phyloP scores from a whole-genome alignment of 2,888 invertebrate species.

The Synanthedon vespiformis region DNA sequence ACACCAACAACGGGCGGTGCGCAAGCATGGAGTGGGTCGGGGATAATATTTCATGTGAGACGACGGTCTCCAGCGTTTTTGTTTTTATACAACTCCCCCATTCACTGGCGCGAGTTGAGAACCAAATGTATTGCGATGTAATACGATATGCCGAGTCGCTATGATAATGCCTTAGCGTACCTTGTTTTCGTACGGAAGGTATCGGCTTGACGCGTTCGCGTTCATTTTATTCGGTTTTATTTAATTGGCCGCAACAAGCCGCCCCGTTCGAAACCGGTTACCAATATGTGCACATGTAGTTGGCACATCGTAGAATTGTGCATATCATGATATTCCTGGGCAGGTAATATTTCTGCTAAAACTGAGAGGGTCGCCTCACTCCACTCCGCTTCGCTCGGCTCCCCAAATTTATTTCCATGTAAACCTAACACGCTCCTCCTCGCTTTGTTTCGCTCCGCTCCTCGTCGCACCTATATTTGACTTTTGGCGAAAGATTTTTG shows the following conservation, averaged over 20 bases:
- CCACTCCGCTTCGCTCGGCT: no score
- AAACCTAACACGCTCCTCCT: no score
- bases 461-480: no score
- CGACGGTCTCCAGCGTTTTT: slow-evolving; percentile 13
- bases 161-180: slow-evolving; percentile 14
- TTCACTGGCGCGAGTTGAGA: slow-evolving; percentile 9
- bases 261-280: slow-evolving; percentile 10
- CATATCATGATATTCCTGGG: no score
- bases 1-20: slow-evolving; percentile 1
- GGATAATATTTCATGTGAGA: slow-evolving; percentile 29
- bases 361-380: no score
- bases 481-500: no score
- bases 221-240: slow-evolving; percentile 26
- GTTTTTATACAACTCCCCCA: slow-evolving; percentile 21
- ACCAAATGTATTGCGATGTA: slow-evolving; percentile 18
- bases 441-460: no score
- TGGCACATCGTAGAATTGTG: no score
- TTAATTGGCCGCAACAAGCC: slow-evolving; percentile 35
- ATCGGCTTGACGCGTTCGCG: slow-evolving; percentile 2
- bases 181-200: slow-evolving; percentile 1
- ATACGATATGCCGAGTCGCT: slow-evolving; percentile 23
- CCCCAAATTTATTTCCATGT: no score
- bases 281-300: not conserved
- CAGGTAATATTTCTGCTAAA: no score
- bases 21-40: slow-evolving; percentile 8